A percentile compares a stretch with the other conserved stretches of the same genome.
Evolutionary conservation across 2,888 invertebrate species (phyloP).

Genomic region (Podotricha telesiphe): DNA sequence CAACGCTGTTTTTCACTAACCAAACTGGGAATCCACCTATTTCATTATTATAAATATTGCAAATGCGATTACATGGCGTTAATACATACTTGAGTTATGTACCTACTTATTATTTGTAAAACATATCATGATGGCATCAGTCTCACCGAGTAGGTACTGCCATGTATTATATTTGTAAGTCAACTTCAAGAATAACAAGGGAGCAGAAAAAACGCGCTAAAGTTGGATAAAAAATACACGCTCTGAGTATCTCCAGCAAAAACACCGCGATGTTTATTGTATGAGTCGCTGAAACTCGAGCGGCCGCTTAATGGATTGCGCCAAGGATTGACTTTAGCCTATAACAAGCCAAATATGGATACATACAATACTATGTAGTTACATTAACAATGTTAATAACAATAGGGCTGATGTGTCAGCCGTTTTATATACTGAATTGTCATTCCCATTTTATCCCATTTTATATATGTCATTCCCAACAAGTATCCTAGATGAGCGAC

Average conservation of each 20-base stretch:
- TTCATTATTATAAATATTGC: too few relatives aligned
- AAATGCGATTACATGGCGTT: too few relatives aligned
- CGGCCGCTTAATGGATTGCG: conserved; percentile 78
- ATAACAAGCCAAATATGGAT: conserved; percentile 30
- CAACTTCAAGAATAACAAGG: conserved; percentile 41
- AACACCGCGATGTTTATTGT: conserved; percentile 77
- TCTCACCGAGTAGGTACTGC: conserved; percentile 5
- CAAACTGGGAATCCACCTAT: too few relatives aligned
- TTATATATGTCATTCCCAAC: too few relatives aligned
- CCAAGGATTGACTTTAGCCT: conserved; percentile 30
- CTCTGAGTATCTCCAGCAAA: conserved; percentile 57
- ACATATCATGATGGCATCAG: conserved; percentile 4
- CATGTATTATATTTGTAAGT: conserved; percentile 42
- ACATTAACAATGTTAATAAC: conserved; percentile 7
- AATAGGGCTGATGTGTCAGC: neutral
- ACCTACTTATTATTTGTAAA: neutral
- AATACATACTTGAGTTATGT: neutral
- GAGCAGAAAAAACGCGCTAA: conserved; percentile 55
- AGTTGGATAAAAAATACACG: conserved; percentile 61
- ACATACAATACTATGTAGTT: conserved; percentile 28
- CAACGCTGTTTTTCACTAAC: too few relatives aligned
- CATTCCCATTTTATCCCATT: too few relatives aligned
- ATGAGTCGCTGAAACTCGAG: conserved; percentile 81
- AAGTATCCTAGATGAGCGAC: too few relatives aligned
- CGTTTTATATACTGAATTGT: neutral